These are phyloP conservation scores for Drosophila cognata DNA, from an alignment of 2,888 invertebrate species.

Conservation along the genomic window DNA sequence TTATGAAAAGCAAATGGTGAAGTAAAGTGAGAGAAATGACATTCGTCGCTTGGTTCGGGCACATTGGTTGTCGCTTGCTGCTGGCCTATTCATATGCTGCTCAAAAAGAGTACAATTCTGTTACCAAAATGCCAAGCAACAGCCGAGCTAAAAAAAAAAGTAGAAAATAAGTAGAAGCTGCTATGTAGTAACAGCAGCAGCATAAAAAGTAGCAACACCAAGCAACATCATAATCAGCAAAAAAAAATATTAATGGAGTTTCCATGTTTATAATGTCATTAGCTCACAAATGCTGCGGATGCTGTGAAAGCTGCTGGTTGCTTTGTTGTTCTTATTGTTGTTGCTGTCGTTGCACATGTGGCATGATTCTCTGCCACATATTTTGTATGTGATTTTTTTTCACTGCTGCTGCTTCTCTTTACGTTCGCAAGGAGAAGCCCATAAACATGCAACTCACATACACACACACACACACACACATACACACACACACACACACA, in stretches of 20 bases:
- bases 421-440: conserved; percentile 66
- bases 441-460: conserved; percentile 71
- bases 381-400: conserved; percentile 72
- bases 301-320: conserved; percentile 50
- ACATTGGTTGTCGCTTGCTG: conserved; percentile 23
- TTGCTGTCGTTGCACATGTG: conserved; percentile 68
- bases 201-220: conserved; percentile 67
- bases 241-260: conserved; percentile 78
- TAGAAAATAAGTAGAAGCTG: conserved; percentile 12
- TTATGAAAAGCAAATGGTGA: conserved; percentile 58
- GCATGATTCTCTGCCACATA: conserved; percentile 75
- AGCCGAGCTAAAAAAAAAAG: conserved; percentile 19
- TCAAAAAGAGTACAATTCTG: conserved; percentile 61
- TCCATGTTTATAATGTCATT: conserved; percentile 83
- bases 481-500: conserved; percentile 4
- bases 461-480: conserved; percentile 10
- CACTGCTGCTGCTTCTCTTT: conserved; percentile 51
- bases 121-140: conserved; percentile 39
- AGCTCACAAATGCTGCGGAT: conserved; percentile 81
- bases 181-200: conserved; percentile 48
- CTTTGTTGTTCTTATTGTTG: conserved; percentile 19
- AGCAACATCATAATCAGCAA: conserved; percentile 74
- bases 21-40: conserved; percentile 69
- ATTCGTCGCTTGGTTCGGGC: conserved; percentile 32
- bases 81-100: conserved; percentile 67